phyloP scores from a whole-genome alignment of 2,888 invertebrate species.

The Pristionchus japonicus region DNA sequence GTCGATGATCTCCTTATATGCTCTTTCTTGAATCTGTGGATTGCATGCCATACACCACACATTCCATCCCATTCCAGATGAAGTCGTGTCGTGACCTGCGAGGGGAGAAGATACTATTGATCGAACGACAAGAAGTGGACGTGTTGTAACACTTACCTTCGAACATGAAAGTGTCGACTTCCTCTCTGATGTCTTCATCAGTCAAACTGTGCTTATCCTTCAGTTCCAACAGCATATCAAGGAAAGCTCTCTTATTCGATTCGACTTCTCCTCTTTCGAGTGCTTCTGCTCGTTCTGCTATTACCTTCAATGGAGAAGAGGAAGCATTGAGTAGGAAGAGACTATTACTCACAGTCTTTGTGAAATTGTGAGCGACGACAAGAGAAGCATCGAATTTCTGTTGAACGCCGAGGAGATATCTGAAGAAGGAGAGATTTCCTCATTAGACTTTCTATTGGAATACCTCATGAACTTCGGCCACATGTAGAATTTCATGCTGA shows the following conservation, averaged over 20 bases:
- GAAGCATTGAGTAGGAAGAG: too few relatives aligned
- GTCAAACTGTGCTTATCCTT: neutral
- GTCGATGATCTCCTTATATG: neutral
- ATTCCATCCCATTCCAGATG: constrained; percentile 51
- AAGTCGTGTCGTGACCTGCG: constrained; percentile 55
- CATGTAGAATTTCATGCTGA: constrained; percentile 10
- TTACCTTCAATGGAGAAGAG: constrained; percentile 20
- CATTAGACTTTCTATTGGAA: neutral
- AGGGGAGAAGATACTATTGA: too few relatives aligned
- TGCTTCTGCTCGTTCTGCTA: neutral
- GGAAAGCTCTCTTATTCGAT: constrained; percentile 15
- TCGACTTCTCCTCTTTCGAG: neutral
- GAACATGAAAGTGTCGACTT: constrained; percentile 47
- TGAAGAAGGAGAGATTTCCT: neutral
- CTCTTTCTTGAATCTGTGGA: constrained; percentile 50
- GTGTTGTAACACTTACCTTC: too few relatives aligned
- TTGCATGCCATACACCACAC: constrained; percentile 54
- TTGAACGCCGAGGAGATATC: constrained; percentile 25
- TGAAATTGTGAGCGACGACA: constrained; percentile 3
- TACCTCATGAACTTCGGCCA: constrained; percentile 19
- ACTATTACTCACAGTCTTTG: too few relatives aligned
- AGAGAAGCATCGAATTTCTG: neutral
- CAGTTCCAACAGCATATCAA: constrained; percentile 4
- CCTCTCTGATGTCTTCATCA: constrained; percentile 37
- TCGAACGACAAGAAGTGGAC: too few relatives aligned